These are phyloP conservation scores for Mus spicilegus DNA, from an alignment of 2,113 vertebrate species.

Conservation along the genomic window DNA sequence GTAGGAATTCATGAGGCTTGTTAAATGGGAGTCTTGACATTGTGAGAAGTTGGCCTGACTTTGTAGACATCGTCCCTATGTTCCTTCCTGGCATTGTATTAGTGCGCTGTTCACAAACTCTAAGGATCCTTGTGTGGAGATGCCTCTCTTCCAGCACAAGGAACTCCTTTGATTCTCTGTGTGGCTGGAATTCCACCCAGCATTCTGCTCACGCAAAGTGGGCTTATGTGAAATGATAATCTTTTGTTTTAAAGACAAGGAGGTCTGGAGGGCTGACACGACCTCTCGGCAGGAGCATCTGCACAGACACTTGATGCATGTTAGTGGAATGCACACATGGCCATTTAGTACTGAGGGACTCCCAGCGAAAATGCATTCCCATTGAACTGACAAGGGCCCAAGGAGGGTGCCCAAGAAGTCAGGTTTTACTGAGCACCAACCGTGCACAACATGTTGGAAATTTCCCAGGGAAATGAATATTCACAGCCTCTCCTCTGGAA, in stretches of 20 bases:
- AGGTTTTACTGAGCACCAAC: not conserved
- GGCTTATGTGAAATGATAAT: not conserved
- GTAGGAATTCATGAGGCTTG: not conserved
- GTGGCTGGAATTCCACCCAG: not conserved
- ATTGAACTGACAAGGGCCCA: not conserved
- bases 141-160: not conserved
- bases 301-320: constrained; percentile 33
- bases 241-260: constrained; percentile 29
- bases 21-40: not conserved
- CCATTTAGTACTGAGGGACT: not conserved
- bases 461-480: constrained; percentile 11
- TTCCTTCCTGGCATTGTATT: constrained; percentile 11
- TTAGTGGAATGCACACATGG: not conserved
- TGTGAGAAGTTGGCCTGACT: not conserved
- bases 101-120: not conserved
- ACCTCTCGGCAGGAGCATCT: not conserved
- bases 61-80: not conserved
- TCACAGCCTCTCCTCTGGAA: not conserved
- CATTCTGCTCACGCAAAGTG: not conserved
- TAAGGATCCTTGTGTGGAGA: not conserved
- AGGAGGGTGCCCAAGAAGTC: not conserved
- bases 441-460: constrained; percentile 23
- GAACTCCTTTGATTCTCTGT: not conserved
- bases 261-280: not conserved
- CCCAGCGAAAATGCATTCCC: not conserved